These are phyloP conservation scores for Chloroclystis v-ata DNA, from an alignment of 2,888 invertebrate genomes.

Conservation along the genomic window DNA sequence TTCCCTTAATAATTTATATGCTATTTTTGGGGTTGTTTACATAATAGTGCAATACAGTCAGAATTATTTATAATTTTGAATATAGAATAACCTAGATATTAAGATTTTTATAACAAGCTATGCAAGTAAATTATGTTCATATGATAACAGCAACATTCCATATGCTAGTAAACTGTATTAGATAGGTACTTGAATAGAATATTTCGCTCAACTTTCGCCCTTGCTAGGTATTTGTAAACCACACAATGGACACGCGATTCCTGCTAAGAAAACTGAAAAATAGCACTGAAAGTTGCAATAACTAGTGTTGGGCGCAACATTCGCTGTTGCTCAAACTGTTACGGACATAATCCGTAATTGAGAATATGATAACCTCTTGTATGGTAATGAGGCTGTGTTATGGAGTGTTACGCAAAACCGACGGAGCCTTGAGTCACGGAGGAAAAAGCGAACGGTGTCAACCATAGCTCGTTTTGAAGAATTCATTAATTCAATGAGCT, in stretches of 20 bases:
- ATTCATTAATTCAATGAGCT: too few relatives aligned
- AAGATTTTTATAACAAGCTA: too few relatives aligned
- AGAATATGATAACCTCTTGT: constrained; percentile 32
- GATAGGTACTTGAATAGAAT: not conserved
- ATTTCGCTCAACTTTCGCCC: constrained; percentile 1
- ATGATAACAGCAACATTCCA: too few relatives aligned
- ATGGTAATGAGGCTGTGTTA: constrained; percentile 34
- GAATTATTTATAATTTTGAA: too few relatives aligned
- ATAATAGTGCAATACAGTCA: too few relatives aligned
- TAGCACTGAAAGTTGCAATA: constrained; percentile 15
- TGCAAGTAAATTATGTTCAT: too few relatives aligned
- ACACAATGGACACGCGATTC: not conserved
- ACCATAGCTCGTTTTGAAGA: constrained; percentile 21
- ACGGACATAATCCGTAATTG: constrained; percentile 23
- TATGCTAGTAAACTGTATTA: too few relatives aligned
- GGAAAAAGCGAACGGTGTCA: constrained; percentile 29
- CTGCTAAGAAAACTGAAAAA: constrained; percentile 10
- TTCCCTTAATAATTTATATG: too few relatives aligned
- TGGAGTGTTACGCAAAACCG: constrained; percentile 34
- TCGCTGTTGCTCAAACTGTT: constrained; percentile 19
- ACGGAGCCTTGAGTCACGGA: constrained; percentile 32
- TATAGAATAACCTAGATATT: too few relatives aligned
- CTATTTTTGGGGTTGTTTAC: too few relatives aligned
- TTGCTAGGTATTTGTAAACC: not conserved
- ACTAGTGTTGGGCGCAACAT: constrained; percentile 18